Evolutionary conservation across 2,797 vertebrate genomes (phyloP), one percentile per base, ranked within the genome.

Genomic region (Tenualosa ilisha): DNA sequence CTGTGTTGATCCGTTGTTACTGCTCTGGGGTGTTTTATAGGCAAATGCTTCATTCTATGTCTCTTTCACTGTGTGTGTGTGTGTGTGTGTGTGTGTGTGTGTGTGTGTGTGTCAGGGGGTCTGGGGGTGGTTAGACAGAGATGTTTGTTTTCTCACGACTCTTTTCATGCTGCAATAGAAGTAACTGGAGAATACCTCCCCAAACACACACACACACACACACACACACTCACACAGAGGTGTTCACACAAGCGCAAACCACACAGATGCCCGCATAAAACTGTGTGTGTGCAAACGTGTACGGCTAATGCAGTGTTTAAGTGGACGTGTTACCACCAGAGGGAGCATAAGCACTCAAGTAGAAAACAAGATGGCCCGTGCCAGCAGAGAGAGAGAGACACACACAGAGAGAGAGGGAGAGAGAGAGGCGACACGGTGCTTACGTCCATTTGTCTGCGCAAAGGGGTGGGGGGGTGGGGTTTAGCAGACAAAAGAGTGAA

Each of bases 321-420:
- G 93, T 92, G 94, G 93, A 93, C 92, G 93, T 92, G 94, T 95
- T 95, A 95, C 95, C 95, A 96, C 95, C 94, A 96, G 95, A 96
- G 96, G 95, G 96, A 96, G 95, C 94, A 96, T 94, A 94, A 95
- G 93, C 93, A 93, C 94, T 94, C 94, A 93, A 95, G 93, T 92
- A 94, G 93, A 95, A 95, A 95, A 95, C 93, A 95, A 95, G 93
- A 92, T 89, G 91, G 92, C 91, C 92, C 87, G 89, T 95, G 86
- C 50, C 31, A 26, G 72, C 40, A 79, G 72, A 43, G 17, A 79
- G 72, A 46, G 37, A 46, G 72, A 49, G 22, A n/a, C 22, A 24
- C 22, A 24, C 9, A 12, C 24, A 24, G 59, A 63, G 24, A 68
- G 26, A 31, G 63, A 68, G 9, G 8, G 54, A 56, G 54, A 56